Evolutionary conservation across 1,140 invertebrate species (phyloP), one percentile per base, ranked within the genome.

Genomic region (Prorops nasuta): DNA sequence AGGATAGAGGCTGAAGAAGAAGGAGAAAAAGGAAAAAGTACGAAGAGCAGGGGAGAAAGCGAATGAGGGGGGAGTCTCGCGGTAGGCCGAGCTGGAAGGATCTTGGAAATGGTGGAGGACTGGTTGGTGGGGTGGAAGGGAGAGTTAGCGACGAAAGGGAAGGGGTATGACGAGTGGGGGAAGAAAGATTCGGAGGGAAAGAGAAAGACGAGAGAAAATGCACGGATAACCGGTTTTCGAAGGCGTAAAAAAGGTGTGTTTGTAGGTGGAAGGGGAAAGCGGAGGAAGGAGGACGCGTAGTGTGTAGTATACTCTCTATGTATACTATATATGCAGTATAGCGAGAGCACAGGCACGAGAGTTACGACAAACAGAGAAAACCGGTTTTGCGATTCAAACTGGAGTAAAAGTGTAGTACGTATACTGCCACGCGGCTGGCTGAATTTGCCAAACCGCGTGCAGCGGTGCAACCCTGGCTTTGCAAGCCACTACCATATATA

Each of bases 341-440:
- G n/a, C n/a, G 44, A 54, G 45, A 48, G 45, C 46, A 54, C 17
- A 22, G 16, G 34, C 24, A 50, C 15, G 6, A 20, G 24, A 28
- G 54, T 64, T 63, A 64, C 50, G 58, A 64, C 54, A 46, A 19
- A 44, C 42, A 62, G 54, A 63, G 50, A 56, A 50, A 70, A 71
- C 67, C 66, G 67, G 69, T 70, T 67, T 36, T 42, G 40, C 54
- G 53, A 57, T 64, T 46, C 56, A 64, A 71, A 71, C 66, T 71
- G 55, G 67, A 69, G 69, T 71, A 71, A 71, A 71, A 69, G 63
- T 69, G 59, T 67, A 58, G 55, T 57, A 56, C 52, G 62, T 56
- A 50, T 39, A 39, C 38, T 4, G 4, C 10, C 24, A 6, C n/a
- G n/a, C n/a, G n/a, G 49, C 41, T 32, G 36, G 31, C 19, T 44